phyloP scores from a whole-genome alignment of 2,888 invertebrate genomes.

The Dryobota labecula region DNA sequence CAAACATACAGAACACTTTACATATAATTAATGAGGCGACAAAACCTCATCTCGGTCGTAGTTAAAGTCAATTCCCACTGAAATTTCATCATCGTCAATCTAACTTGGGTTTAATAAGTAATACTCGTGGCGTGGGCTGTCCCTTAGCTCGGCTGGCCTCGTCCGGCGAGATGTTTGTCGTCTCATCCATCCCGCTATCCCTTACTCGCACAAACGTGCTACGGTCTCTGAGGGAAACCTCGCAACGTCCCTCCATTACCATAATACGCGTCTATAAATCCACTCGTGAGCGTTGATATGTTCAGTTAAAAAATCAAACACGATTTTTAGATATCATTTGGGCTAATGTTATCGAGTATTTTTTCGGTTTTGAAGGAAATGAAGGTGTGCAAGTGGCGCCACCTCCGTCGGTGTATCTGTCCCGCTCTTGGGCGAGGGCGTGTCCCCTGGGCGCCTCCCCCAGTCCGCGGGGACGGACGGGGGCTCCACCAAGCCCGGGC shows the following conservation, averaged over 20 bases:
- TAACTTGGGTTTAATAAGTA: conserved; percentile 88
- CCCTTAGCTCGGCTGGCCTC: conserved; percentile 80
- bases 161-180: conserved; percentile 84
- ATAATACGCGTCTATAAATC: conserved; percentile 71
- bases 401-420: conserved; percentile 82
- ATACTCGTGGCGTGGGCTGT: conserved; percentile 85
- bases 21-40: conserved; percentile 84
- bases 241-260: conserved; percentile 77
- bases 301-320: conserved; percentile 59
- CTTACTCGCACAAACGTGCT: conserved; percentile 78
- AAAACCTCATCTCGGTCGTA: conserved; percentile 86
- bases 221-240: conserved; percentile 86
- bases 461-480: conserved; percentile 90
- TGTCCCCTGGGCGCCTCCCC: conserved; percentile 89
- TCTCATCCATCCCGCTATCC: conserved; percentile 84
- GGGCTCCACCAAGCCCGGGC: conserved; percentile 89
- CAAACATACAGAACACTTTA: conserved; percentile 67
- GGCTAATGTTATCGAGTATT: conserved; percentile 17
- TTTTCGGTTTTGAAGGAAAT: conserved; percentile 61
- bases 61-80: conserved; percentile 89
- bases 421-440: conserved; percentile 91
- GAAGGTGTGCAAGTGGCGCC: conserved; percentile 82
- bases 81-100: conserved; percentile 90
- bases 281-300: conserved; percentile 66
- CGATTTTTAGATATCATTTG: conserved; percentile 44